These are phyloP conservation scores for Xenops minutus DNA, from an alignment of 2,797 vertebrate species.

Conservation along the genomic window DNA sequence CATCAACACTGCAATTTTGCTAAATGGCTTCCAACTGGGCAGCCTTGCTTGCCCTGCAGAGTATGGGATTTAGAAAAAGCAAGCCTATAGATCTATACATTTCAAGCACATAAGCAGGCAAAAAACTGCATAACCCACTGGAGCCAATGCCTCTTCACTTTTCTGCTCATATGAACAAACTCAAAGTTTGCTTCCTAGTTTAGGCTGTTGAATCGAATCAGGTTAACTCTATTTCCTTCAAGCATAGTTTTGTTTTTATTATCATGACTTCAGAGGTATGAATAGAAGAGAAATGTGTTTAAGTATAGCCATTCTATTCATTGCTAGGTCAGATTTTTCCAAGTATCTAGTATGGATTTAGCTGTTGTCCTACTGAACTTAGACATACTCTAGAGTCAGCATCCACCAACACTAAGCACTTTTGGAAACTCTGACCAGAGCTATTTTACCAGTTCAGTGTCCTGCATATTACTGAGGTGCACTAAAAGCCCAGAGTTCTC, in stretches of 20 bases:
- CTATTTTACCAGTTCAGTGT: not conserved
- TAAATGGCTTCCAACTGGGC: accelerated
- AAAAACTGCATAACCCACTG: not conserved
- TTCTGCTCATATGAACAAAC: not conserved
- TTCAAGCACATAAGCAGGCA: not conserved
- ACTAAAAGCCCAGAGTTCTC: not conserved
- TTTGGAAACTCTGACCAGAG: not conserved
- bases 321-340: not conserved
- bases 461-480: not conserved
- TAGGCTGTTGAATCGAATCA: not conserved
- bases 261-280: not conserved
- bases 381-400: not conserved
- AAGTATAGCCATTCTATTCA: not conserved
- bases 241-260: not conserved
- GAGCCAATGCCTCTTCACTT: not conserved
- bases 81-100: not conserved
- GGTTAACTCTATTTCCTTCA: not conserved
- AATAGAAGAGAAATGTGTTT: not conserved
- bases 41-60: not conserved
- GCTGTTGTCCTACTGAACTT: not conserved
- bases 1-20: not conserved
- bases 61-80: not conserved
- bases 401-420: not conserved
- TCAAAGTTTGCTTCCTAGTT: not conserved
- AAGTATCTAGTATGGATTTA: not conserved